Base-by-base conservation (phyloP, 2,113 vertebrate genomes). In the Petrocephalus microphthalmus region DNA sequence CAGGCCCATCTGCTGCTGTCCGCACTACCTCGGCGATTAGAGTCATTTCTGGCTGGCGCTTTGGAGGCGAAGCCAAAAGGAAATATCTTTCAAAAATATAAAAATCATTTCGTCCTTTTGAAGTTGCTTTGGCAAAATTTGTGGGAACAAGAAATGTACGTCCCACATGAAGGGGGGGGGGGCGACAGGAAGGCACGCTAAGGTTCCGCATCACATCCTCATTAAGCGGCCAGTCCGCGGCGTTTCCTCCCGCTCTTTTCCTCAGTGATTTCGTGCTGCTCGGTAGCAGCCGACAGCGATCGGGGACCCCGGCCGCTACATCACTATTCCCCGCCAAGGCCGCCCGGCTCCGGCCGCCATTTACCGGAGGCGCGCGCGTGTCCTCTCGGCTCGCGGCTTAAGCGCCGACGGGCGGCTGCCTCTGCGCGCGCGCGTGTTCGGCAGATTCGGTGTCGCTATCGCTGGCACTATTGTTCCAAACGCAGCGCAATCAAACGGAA, bases 231-330 rank as follows among this genome's bases (percentile, higher is more conserved):
- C 84, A 56, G 51, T 56, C 52, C 15, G 25, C 33, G 81, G 45
- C 7, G 42, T 49, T 49, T 83, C 20, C 19, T 47, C 51, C 52
- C 22, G 7, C 67, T 53, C 78, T 82, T 52, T 85, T 51, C 3
- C 84, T 33, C 45, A 56, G 84, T 56, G 51, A 42, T 82, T 92
- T 89, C 91, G 90, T 90, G 89, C 91, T 94, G 93, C 91, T 89
- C 88, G 89, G 90, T 88, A 92, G 91, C 93, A 94, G 92, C 93
- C 94, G 92, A 90, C 54, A 89, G 89, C 89, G 49, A 57, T 6
- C 19, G 47, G 33, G 25, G 51, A 13, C 33, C 47, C 64, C 5
- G 86, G 89, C 82, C 20, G 87, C 88, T 91, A 89, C 89, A 82
- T 29, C 52, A 25, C 8, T 11, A 90, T 84, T 91, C 91, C n/a